phyloP scores from a whole-genome alignment of 2,888 invertebrate genomes.

The Sarcophaga caerulescens region DNA sequence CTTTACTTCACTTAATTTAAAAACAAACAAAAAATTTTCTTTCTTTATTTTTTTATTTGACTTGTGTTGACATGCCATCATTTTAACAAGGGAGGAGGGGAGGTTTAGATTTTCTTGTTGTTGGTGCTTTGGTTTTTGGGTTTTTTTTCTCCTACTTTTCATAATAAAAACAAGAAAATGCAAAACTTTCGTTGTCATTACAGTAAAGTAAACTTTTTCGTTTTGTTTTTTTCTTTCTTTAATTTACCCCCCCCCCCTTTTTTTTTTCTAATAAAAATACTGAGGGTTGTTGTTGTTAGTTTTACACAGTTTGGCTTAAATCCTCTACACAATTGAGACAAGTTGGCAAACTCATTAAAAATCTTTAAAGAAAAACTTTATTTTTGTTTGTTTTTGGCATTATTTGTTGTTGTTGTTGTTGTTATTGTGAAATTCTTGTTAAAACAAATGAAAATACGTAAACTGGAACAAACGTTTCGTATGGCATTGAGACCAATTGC shows the following conservation, averaged over 20 bases:
- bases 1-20: neutral
- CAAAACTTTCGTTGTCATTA: constrained; percentile 56
- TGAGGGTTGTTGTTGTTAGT: constrained; percentile 30
- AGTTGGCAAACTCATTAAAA: constrained; percentile 67
- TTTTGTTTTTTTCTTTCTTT: neutral
- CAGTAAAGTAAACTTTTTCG: constrained; percentile 21
- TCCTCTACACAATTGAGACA: constrained; percentile 57
- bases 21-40: neutral
- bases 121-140: constrained; percentile 18
- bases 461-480: no score
- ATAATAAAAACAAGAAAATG: neutral
- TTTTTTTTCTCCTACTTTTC: neutral
- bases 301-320: constrained; percentile 16
- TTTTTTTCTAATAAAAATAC: neutral
- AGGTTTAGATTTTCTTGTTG: constrained; percentile 32
- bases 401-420: neutral
- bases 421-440: no score
- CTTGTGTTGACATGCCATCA: constrained; percentile 55
- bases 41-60: constrained; percentile 14
- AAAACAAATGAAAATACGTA: no score
- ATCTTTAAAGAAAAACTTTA: constrained; percentile 43
- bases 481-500: no score
- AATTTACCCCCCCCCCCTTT: no score
- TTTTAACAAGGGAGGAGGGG: constrained; percentile 41
- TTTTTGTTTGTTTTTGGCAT: neutral